phyloP scores from a whole-genome alignment of 2,113 vertebrate species.

The Gorsachius goisagi region DNA sequence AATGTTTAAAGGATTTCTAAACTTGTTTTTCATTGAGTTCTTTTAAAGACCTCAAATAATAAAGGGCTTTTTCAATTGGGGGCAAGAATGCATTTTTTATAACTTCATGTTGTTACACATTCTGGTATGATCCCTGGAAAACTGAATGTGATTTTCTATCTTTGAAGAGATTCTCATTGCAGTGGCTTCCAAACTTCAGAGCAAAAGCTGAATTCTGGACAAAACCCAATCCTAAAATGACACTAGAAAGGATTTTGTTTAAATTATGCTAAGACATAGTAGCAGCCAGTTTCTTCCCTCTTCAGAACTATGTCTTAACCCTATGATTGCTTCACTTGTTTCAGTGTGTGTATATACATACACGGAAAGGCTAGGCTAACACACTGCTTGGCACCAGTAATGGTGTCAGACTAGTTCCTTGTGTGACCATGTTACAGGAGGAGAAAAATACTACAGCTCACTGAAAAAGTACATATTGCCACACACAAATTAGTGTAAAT shows the following conservation, averaged over 20 bases:
- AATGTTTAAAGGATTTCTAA: neutral
- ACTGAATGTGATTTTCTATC: neutral
- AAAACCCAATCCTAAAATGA: neutral
- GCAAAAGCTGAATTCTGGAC: neutral
- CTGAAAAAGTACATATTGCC: neutral
- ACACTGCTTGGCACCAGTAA: neutral
- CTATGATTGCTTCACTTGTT: neutral
- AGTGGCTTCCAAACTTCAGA: neutral
- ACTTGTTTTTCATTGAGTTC: neutral
- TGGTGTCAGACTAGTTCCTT: neutral
- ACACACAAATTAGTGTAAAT: neutral
- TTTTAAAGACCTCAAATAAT: neutral
- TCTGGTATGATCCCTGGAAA: neutral
- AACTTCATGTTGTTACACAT: neutral
- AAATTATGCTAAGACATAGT: neutral
- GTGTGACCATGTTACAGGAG: neutral
- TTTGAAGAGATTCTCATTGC: neutral
- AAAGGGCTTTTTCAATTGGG: neutral
- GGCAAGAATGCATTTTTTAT: neutral
- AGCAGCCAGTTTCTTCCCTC: neutral
- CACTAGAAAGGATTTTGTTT: neutral
- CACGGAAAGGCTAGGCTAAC: neutral
- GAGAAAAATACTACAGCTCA: neutral
- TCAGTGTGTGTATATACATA: neutral
- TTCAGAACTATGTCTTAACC: neutral